Evolutionary conservation across 2,888 invertebrate genomes (phyloP), one percentile per base, ranked within the genome.

Genomic region (Rhodophaea formosa): DNA sequence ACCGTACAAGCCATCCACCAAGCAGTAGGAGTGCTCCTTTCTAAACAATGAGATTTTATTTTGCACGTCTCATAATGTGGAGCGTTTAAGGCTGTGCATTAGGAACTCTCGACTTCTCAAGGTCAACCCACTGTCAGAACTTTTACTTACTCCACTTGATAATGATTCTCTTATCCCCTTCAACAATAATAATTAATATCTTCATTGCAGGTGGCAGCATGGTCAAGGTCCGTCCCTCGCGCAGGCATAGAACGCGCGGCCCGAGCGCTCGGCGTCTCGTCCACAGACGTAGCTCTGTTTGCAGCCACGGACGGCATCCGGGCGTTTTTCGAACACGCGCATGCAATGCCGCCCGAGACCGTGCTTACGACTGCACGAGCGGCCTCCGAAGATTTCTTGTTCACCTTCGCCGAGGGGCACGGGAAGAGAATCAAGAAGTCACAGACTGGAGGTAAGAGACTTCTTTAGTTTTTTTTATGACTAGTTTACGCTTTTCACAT

Each of bases 221-320:
- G 95, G 95, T 95, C 95, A 0, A 92, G 93, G 0, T 92, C 94
- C 0, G 92, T 95, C 0, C 86, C 93, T 7, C 81, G 92, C 7
- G 92, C 92, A 0, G 79, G 90, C 12, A 82, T 95, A 7, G 92
- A 92, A 54, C 88, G 92, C 35, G 93, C 94, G 3, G 92, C 94
- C 0, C 87, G 87, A 8, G 91, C 92, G 0, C 91, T 94, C 0
- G 93, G 93, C 1, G 93, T 94, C 0, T 92, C 94, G 0, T 92
- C 93, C 49, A 93, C 94, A 0, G 95, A 95, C 72, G 89, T 95
- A 17, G 82, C 94, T 0, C 78, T 95, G 6, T 92, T 93, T 52
- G 94, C 94, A 0, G 91, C 93, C 5, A 93, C 94, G 0, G 93
- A 93, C 60, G 92, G 94, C 0, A 74, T 95, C n/a, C 89, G 93